Evolutionary conservation across 2,797 vertebrate genomes (phyloP).

Genomic region (Epinephelus awoara): DNA sequence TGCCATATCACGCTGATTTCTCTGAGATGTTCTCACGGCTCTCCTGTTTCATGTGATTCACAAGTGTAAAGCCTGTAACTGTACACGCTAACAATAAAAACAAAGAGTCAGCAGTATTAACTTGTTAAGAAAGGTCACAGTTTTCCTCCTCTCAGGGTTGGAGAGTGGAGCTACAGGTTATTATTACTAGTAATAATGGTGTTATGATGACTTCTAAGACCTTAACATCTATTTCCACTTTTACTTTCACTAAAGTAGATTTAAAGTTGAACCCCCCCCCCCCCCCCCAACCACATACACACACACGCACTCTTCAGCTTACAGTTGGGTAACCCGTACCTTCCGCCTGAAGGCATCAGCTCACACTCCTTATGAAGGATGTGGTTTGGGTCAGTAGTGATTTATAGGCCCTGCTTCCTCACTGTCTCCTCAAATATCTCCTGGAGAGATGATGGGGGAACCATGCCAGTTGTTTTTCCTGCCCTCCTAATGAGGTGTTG

Average conservation of each 20-base stretch:
- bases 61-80: conserved; percentile 3
- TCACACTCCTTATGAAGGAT: no score
- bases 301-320: no score
- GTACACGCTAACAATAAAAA: conserved; percentile 32
- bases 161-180: background rate
- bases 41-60: conserved; percentile 58
- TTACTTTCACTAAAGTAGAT: background rate
- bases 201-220: background rate
- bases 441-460: no score
- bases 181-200: background rate
- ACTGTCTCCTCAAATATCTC: no score
- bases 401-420: no score
- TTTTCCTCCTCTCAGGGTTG: background rate
- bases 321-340: no score
- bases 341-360: no score
- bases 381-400: no score
- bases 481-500: no score
- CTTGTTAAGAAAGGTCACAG: background rate
- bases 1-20: conserved; percentile 18
- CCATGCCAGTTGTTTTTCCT: no score
- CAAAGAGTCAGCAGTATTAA: conserved; percentile 25
- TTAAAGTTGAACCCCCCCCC: no score
- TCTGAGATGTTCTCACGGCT: conserved; percentile 62
- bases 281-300: no score
- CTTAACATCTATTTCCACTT: background rate